Evolutionary conservation across 2,113 vertebrate genomes (phyloP).

Genomic region (Gasterosteus nipponicus): DNA sequence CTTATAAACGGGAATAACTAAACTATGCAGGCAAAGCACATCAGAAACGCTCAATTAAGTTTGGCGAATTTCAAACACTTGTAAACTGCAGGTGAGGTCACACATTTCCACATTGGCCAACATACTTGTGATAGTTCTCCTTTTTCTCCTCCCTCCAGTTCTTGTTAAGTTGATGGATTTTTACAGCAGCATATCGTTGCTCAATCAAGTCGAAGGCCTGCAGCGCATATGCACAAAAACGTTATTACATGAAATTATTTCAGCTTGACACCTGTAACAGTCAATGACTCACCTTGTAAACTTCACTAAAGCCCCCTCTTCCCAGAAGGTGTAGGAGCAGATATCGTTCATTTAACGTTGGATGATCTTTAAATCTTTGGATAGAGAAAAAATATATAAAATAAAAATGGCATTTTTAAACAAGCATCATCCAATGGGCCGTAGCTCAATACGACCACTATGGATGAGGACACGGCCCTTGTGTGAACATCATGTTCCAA

Average conservation of each 20-base stretch:
- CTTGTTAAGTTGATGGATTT: constrained; percentile 99
- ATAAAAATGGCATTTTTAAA: neutral
- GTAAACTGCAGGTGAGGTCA: neutral
- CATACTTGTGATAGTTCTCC: constrained; percentile 99
- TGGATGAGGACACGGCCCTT: neutral
- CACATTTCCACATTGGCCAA: constrained; percentile 28
- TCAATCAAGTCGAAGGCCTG: constrained; percentile 99
- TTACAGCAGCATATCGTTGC: constrained; percentile 98
- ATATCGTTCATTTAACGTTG: constrained; percentile 97
- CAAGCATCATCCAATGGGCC: neutral
- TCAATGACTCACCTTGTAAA: constrained; percentile 89
- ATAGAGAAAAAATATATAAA: constrained; percentile 12
- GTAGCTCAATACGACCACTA: neutral
- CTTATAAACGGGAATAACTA: constrained; percentile 51
- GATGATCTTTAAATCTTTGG: constrained; percentile 97
- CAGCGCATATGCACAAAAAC: neutral
- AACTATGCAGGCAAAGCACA: neutral
- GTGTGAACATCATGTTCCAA: constrained; percentile 28
- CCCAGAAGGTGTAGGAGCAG: constrained; percentile 97
- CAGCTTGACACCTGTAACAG: neutral
- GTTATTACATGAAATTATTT: neutral
- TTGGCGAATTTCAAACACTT: neutral
- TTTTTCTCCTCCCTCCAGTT: constrained; percentile 99
- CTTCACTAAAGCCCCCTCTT: constrained; percentile 99
- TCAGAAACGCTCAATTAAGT: neutral